phyloP scores from a whole-genome alignment of 2,797 vertebrate species.

The Dryobates pubescens region DNA sequence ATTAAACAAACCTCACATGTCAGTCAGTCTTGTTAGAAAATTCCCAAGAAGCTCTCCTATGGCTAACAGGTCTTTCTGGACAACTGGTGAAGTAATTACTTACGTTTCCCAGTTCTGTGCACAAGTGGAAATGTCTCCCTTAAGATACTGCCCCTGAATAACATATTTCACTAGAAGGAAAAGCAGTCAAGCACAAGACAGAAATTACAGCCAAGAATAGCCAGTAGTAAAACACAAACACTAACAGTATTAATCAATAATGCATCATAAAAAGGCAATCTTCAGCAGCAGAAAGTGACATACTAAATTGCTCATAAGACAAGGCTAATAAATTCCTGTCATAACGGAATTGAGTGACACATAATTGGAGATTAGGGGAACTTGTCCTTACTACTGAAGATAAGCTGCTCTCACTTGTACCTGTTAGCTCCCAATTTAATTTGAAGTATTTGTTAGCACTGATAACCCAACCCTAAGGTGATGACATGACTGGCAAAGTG shows the following conservation, averaged over 20 bases:
- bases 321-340: slow-evolving; percentile 23
- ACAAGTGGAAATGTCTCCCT: neutral
- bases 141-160: neutral
- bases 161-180: neutral
- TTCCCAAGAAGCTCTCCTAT: neutral
- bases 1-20: neutral
- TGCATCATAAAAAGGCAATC: neutral
- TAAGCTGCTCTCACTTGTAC: neutral
- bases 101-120: neutral
- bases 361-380: neutral
- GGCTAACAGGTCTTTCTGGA: neutral
- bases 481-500: neutral
- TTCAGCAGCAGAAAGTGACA: neutral
- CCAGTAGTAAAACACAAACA: neutral
- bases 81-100: neutral
- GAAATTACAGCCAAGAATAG: slow-evolving; percentile 1
- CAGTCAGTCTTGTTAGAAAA: neutral
- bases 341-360: neutral
- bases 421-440: slow-evolving; percentile 14
- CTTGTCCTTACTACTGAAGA: neutral
- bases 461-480: slow-evolving; percentile 24
- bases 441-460: slow-evolving; percentile 22
- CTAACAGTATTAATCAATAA: slow-evolving; percentile 11
- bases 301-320: neutral
- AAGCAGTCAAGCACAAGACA: neutral